Percentiles rank a stretch among this genome's conserved stretches.
Conservation (phyloP, 1,140 invertebrate genomes). For the Mamestra configurata region DNA sequence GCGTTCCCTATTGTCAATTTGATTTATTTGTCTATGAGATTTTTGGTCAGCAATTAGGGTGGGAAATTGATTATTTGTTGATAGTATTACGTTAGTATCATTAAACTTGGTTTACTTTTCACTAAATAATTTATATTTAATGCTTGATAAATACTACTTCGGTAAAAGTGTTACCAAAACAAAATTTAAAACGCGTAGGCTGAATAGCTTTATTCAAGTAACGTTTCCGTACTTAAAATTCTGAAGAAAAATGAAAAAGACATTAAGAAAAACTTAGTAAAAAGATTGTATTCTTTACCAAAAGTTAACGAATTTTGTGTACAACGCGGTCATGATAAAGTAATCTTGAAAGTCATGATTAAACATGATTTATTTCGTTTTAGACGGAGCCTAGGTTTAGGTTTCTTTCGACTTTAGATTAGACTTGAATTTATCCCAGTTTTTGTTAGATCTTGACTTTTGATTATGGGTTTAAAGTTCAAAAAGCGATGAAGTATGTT, state of each 20-base stretch:
- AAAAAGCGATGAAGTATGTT: too few relatives aligned
- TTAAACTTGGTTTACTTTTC: conserved; percentile 44
- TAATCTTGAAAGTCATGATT: conserved; percentile 26
- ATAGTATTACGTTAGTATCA: conserved; percentile 56
- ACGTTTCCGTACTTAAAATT: conserved; percentile 4
- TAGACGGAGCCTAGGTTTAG: neutral
- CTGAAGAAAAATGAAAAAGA: conserved; percentile 18
- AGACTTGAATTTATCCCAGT: neutral
- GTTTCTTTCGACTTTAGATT: neutral
- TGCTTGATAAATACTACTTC: neutral
- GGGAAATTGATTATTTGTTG: conserved; percentile 62
- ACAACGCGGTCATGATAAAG: neutral
- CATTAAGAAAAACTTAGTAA: conserved; percentile 20
- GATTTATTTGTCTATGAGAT: conserved; percentile 82
- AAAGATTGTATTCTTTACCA: conserved; percentile 18
- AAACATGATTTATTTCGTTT: neutral
- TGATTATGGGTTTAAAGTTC: neutral
- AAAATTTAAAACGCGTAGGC: neutral
- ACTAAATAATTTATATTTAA: neutral
- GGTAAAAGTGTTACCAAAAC: neutral
- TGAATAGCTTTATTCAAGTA: conserved; percentile 3
- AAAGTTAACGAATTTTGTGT: conserved; percentile 1
- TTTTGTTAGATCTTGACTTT: neutral
- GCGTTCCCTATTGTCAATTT: conserved; percentile 72
- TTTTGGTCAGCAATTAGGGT: conserved; percentile 71